phyloP scores from a whole-genome alignment of 2,113 vertebrate genomes.

The Pollimyrus isidori region DNA sequence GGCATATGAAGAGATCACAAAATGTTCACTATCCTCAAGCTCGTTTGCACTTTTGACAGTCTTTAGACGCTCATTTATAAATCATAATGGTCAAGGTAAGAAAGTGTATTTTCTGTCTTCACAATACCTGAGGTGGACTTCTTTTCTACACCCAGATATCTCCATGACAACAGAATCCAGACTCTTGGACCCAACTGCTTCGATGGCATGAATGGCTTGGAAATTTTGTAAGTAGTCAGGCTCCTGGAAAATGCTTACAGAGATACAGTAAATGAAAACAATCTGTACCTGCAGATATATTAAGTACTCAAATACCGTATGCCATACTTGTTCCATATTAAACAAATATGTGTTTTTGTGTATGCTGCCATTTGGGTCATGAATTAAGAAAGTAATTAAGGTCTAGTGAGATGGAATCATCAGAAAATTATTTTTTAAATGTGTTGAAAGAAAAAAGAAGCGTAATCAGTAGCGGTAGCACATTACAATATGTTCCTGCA shows the following conservation, averaged over 20 bases:
- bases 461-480: neutral
- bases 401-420: neutral
- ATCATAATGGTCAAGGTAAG: neutral
- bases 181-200: slow-evolving; percentile 77
- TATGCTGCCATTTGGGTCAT: neutral
- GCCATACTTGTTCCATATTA: neutral
- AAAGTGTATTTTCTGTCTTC: slow-evolving; percentile 29
- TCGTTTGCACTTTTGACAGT: neutral
- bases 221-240: slow-evolving; percentile 77
- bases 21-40: neutral
- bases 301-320: neutral
- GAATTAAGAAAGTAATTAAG: neutral
- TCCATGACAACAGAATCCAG: slow-evolving; percentile 85
- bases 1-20: neutral
- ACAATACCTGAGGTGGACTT: slow-evolving; percentile 46
- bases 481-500: neutral
- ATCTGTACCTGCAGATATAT: neutral
- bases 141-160: slow-evolving; percentile 67
- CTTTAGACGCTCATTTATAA: neutral
- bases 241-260: neutral
- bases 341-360: neutral
- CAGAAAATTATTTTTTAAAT: neutral
- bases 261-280: neutral
- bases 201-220: slow-evolving; percentile 78
- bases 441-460: neutral